Evolutionary conservation across 1,140 invertebrate species (phyloP), one percentile per base, ranked within the genome.

Genomic region (Cotesia chilonis): DNA sequence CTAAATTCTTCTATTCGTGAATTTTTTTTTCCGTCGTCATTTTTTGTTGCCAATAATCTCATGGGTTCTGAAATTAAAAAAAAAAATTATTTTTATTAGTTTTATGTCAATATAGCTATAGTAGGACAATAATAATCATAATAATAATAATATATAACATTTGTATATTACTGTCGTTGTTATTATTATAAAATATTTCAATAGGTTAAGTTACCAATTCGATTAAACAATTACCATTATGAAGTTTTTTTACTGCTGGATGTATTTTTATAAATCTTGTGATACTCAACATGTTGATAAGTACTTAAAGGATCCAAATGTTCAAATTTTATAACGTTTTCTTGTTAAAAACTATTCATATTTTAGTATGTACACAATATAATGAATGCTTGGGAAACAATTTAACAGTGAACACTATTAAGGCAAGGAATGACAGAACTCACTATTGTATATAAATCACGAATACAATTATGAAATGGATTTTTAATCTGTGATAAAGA

Each of bases 1-100:
- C 83, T 79, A 70, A 87, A 87, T 75, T 87, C 84, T 60, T 82
- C 77, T 10, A 87, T 69, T 74, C 85, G 81, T 14, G 71, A 51
- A 74, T 81, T 86, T 68, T 84, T 85, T 12, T 70, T 72, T 51
- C 72, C 68, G 41, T 70, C 68, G 41, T 78, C 78, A 9, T 76
- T 70, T 37, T 75, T 64, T 7, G 79, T 79, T 38, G 81, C 75
- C 7, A 78, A 78, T 73, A 76, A 79, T 17, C 66, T 74, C 57
- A 68, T 69, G 41, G 20, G 71, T 5, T 60, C 79, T 80, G 1
- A 28, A 14, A 5, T 55, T 5, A n/a, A 55, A 41, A 63, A 78
- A 78, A 68, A 78, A 68, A 38, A 41, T 2, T 6, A 47, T 47
- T 47, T 47, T 47, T 47, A 5, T 47, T 7, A 41, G 2, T 47